Percentiles rank a stretch among this genome's conserved stretches.
phyloP scores from a whole-genome alignment of 2,888 invertebrate genomes.

The Tenthredo amoena region DNA sequence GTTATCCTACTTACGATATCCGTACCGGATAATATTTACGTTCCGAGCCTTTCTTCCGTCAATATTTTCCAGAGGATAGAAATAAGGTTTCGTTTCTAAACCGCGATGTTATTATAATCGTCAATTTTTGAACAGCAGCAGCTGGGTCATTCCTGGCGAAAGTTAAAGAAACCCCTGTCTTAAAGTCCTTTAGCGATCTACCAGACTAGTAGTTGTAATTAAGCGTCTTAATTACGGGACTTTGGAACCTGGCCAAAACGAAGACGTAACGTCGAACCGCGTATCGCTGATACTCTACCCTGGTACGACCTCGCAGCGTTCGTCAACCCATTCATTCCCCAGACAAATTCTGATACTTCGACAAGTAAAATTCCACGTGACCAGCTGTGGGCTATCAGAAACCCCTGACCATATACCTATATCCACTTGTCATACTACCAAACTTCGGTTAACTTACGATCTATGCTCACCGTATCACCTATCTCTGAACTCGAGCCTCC shows the following conservation, averaged over 20 bases:
- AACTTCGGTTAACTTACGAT: neutral
- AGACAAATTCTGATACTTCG: constrained; percentile 27
- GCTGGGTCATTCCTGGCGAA: neutral
- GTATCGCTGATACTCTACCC: neutral
- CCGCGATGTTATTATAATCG: neutral
- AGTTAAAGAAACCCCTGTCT: constrained; percentile 24
- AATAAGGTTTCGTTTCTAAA: neutral
- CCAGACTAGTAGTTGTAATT: constrained; percentile 36
- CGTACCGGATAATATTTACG: neutral
- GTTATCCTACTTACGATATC: neutral
- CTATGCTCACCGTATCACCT: neutral
- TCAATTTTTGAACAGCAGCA: neutral
- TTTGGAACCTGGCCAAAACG: constrained; percentile 16
- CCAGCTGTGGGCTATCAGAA: constrained; percentile 1
- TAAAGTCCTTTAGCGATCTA: neutral
- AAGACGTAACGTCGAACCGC: neutral
- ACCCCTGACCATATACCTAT: neutral
- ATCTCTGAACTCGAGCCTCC: constrained; percentile 5
- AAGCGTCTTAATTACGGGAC: constrained; percentile 48
- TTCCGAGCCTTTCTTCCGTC: neutral
- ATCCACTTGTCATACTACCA: neutral
- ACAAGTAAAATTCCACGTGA: neutral
- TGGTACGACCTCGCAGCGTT: constrained; percentile 24
- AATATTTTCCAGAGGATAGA: neutral
- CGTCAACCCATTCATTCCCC: constrained; percentile 33